Evolutionary conservation across 2,888 invertebrate genomes (phyloP).

Genomic region (Ectemnius continuus): DNA sequence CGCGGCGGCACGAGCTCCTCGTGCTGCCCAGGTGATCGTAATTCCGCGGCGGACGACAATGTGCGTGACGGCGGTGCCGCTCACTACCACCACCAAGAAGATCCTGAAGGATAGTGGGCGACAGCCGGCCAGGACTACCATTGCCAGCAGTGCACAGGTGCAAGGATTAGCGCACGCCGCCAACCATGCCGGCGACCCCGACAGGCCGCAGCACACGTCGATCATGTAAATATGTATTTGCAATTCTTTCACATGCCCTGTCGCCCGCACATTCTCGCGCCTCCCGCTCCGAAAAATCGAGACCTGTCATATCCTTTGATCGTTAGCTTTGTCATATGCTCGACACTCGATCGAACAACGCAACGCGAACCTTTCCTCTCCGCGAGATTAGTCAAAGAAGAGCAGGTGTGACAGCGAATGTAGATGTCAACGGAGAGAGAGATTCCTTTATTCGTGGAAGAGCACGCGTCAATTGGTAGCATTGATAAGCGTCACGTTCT

Average conservation of each 20-base stretch:
- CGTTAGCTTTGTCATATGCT: not conserved
- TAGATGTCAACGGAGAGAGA: too few relatives aligned
- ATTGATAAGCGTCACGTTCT: slow-evolving; percentile 1
- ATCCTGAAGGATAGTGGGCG: slow-evolving; percentile 70
- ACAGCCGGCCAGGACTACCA: slow-evolving; percentile 62
- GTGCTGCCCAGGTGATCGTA: slow-evolving; percentile 50
- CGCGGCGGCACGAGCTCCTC: slow-evolving; percentile 18
- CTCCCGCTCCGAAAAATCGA: not conserved
- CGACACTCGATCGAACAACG: too few relatives aligned
- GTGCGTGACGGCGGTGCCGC: slow-evolving; percentile 74
- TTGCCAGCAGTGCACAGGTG: slow-evolving; percentile 63
- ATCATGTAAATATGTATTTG: slow-evolving; percentile 72
- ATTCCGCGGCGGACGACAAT: slow-evolving; percentile 58
- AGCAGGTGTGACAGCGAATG: too few relatives aligned
- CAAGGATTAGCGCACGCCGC: slow-evolving; percentile 61
- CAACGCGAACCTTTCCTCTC: too few relatives aligned
- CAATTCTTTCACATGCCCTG: not conserved
- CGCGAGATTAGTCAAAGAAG: too few relatives aligned
- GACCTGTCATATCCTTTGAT: not conserved
- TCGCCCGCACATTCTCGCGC: not conserved
- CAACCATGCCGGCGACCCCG: slow-evolving; percentile 53
- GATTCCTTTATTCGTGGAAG: too few relatives aligned
- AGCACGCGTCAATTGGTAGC: too few relatives aligned
- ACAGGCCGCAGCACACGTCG: slow-evolving; percentile 73
- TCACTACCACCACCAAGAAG: slow-evolving; percentile 72